These are phyloP conservation scores for Cheilosia impressa DNA, from an alignment of 2,888 invertebrate genomes.

Conservation along the genomic window DNA sequence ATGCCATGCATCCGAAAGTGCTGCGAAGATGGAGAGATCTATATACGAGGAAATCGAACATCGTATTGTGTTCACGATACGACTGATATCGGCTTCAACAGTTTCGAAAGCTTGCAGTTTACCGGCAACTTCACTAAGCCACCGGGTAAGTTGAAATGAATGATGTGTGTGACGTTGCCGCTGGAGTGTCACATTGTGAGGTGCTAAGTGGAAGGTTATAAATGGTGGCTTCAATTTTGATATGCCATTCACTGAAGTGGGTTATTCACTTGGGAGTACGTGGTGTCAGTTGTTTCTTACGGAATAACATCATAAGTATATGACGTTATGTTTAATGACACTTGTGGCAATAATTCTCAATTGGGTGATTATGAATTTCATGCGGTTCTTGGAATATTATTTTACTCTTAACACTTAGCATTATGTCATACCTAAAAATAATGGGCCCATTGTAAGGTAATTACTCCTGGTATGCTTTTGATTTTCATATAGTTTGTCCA, in stretches of 20 bases:
- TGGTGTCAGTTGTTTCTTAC: background rate
- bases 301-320: background rate
- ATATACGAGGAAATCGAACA: conserved; percentile 78
- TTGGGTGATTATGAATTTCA: too few relatives aligned
- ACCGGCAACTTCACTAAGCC: conserved; percentile 80
- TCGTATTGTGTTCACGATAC: conserved; percentile 79
- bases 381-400: too few relatives aligned
- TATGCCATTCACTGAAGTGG: background rate
- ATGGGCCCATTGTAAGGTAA: too few relatives aligned
- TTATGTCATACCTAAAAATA: too few relatives aligned
- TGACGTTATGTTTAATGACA: background rate
- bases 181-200: background rate
- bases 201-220: conserved; percentile 19
- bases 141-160: conserved; percentile 77
- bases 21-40: conserved; percentile 80
- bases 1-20: conserved; percentile 82
- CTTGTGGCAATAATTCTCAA: too few relatives aligned
- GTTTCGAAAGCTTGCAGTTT: conserved; percentile 79
- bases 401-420: too few relatives aligned
- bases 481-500: too few relatives aligned
- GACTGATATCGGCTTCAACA: conserved; percentile 78
- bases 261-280: background rate
- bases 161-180: conserved; percentile 1
- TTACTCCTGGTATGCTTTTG: too few relatives aligned
- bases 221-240: background rate